phyloP scores from a whole-genome alignment of 2,888 invertebrate genomes.

The Marasmarcha lunaedactyla region DNA sequence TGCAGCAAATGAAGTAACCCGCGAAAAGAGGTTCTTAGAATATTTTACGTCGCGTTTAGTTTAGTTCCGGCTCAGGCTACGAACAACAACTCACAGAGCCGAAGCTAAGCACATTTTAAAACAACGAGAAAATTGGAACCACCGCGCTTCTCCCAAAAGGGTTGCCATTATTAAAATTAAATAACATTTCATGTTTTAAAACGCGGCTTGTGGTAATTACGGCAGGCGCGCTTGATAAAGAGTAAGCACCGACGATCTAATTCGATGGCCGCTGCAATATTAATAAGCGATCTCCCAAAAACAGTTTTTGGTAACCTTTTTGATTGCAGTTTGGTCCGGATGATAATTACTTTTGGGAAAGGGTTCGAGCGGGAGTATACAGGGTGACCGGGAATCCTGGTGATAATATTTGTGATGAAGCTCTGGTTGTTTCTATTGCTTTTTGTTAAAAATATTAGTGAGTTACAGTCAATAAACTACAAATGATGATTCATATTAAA shows the following conservation, averaged over 20 bases:
- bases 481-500: too few relatives aligned
- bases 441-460: too few relatives aligned
- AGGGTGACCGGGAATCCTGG: too few relatives aligned
- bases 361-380: constrained; percentile 35
- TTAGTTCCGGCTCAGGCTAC: too few relatives aligned
- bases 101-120: too few relatives aligned
- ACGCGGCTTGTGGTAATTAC: constrained; percentile 52
- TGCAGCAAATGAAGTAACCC: too few relatives aligned
- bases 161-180: constrained; percentile 58
- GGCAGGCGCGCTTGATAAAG: constrained; percentile 35
- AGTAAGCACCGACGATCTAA: constrained; percentile 29
- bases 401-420: too few relatives aligned
- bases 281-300: constrained; percentile 50
- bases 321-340: constrained; percentile 61
- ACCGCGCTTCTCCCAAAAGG: constrained; percentile 30
- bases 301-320: constrained; percentile 61
- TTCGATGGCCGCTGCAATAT: constrained; percentile 59
- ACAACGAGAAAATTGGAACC: not conserved
- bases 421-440: too few relatives aligned
- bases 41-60: too few relatives aligned
- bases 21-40: too few relatives aligned
- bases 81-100: too few relatives aligned
- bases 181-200: constrained; percentile 54
- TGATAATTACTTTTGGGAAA: constrained; percentile 65
- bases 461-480: too few relatives aligned